Evolutionary conservation across 2,888 invertebrate species (phyloP), one percentile per base, ranked within the genome.

Genomic region (Xestia sexstrigata): DNA sequence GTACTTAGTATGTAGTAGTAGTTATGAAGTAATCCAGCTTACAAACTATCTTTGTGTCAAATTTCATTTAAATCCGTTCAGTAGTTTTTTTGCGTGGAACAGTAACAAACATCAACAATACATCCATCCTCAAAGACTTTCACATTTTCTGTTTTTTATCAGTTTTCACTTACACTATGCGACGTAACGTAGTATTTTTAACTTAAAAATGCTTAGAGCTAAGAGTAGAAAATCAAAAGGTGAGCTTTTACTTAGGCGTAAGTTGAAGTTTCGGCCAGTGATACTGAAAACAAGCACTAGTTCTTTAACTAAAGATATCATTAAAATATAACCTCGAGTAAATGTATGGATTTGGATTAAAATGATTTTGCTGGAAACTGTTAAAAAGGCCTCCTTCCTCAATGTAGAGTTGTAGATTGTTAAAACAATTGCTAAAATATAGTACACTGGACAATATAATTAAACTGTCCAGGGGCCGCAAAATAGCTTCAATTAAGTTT

Each of bases 401-500:
- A 15, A 58, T 4, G n/a, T n/a, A n/a, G n/a, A n/a, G n/a, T 2
- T 35, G 3, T 7, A 30, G 49, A 15, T 49, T 1, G 26, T 52
- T 55, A 7, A 63, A 71, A 81, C 6, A 26, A 55, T 62, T 55
- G 42, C n/a, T 52, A 42, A 68, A 76, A 35, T 42, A 67, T 6
- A 49, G 2, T 26, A 0, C 39, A 26, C 35, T 2, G 20, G 15
- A 9, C 42, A 35, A 62, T 39, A 42, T 45, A n/a, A n/a, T 39
- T 49, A 66, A 72, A 58, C 62, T 52, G 26, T 23, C 52, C 39
- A 76, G 71, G 58, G 58, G 60, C 68, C 47, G 8, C 62, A n/a
- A 83, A 79, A 73, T 17, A 23, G 58, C 70, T 60, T 75, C n/a
- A 76, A 76, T 83, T 76, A 79, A 58, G 9, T 79, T 69, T 35